Evolutionary conservation across 2,888 invertebrate genomes (phyloP).

Genomic region (Syrista parreyssii): DNA sequence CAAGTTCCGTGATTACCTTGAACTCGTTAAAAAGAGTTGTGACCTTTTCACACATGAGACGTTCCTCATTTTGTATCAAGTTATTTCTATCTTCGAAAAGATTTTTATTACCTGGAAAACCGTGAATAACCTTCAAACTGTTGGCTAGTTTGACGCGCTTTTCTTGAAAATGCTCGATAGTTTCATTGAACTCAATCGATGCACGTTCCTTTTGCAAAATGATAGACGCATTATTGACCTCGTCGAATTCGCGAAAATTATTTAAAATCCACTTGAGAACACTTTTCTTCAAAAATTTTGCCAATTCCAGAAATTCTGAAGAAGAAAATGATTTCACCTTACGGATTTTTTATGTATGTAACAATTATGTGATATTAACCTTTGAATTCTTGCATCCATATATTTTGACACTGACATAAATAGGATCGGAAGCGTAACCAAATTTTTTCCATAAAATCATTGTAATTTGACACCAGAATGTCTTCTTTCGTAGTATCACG

Average conservation of each 20-base stretch:
- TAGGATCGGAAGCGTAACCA: slow-evolving; percentile 20
- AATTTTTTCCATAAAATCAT: slow-evolving; percentile 26
- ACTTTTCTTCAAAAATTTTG: not conserved
- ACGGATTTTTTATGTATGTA: not conserved
- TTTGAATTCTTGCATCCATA: slow-evolving; percentile 28
- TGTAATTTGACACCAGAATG: slow-evolving; percentile 11
- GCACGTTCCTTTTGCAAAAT: not conserved
- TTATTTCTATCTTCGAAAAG: slow-evolving; percentile 18
- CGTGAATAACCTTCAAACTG: slow-evolving; percentile 18
- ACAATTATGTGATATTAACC: slow-evolving; percentile 8
- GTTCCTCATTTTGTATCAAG: slow-evolving; percentile 11
- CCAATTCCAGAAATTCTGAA: not conserved
- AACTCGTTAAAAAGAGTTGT: slow-evolving; percentile 13
- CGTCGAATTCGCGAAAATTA: not conserved
- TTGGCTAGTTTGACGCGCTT: slow-evolving; percentile 19
- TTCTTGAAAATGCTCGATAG: slow-evolving; percentile 13
- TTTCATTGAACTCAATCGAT: not conserved
- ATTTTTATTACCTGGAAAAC: slow-evolving; percentile 22
- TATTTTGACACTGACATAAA: slow-evolving; percentile 23
- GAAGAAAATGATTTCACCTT: not conserved
- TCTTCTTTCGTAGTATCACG: not conserved
- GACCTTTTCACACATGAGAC: slow-evolving; percentile 17
- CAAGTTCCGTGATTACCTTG: slow-evolving; percentile 11
- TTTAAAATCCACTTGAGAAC: not conserved
- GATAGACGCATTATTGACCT: not conserved